Base-by-base conservation (phyloP, 2,113 vertebrate species). In the Callipepla californica region DNA sequence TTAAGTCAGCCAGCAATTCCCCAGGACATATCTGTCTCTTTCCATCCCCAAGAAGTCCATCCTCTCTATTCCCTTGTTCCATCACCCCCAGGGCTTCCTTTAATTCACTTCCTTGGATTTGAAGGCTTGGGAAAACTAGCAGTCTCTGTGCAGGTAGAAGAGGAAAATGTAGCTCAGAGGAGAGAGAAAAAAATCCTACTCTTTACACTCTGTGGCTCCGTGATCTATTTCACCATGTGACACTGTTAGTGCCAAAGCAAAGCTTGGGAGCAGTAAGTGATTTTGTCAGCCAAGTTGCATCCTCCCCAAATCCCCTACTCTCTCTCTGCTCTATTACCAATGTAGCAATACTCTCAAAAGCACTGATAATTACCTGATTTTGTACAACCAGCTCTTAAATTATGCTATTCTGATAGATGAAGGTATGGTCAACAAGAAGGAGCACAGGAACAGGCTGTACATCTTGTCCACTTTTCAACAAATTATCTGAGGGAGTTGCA, bases 271-370 rank as follows among this genome's bases (percentile, higher is more conserved):
- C 45, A 80, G n/a, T 79, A 78, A 86, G 66, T 21, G 79, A 89
- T 73, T 89, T 69, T 91, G 91, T 73, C 91, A 94, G 65, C 55
- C 65, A 80, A 58, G 51, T 21, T 93, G 51, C 80, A 90, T 76
- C 68, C 75, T 95, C 84, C 78, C 58, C 53, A 89, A 22, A 16
- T 81, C 74, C 90, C 58, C 83, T 66, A 68, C 92, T 80, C 82
- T 58, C 36, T 59, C 59, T 82, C 84, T 73, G 48, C 66, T 72
- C 78, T 70, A 57, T 90, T 57, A 79, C 75, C 40, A 38, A 57
- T 1, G 0, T 2, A 73, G 48, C 6, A 30, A 82, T 69, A 19
- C 2, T 55, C 4, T 38, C 67, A 85, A 90, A 90, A 85, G 32
- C 48, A 69, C 40, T 28, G 48, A 34, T 28, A 58, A 67, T 77